A percentile compares a stretch with the other conserved stretches of the same genome.
phyloP scores from a whole-genome alignment of 2,888 invertebrate species.

The Nephrotoma flavescens region DNA sequence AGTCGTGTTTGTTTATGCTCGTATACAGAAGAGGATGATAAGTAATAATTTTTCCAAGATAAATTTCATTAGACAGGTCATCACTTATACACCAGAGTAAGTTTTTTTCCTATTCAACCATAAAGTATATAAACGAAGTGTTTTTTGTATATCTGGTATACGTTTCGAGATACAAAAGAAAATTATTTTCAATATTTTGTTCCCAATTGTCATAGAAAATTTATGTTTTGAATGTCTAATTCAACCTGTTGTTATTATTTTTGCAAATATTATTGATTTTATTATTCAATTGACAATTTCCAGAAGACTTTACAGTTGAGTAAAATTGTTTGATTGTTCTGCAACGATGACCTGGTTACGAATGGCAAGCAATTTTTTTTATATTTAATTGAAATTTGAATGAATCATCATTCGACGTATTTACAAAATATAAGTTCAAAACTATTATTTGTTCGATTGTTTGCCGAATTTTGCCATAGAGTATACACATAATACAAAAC shows the following conservation, averaged over 20 bases:
- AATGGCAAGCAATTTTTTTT: too few relatives aligned
- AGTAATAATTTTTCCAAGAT: background rate
- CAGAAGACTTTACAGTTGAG: background rate
- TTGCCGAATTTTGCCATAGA: too few relatives aligned
- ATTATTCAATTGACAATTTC: background rate
- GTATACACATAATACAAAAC: too few relatives aligned
- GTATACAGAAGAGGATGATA: background rate
- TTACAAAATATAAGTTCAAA: too few relatives aligned
- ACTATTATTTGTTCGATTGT: too few relatives aligned
- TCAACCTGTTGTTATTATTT: background rate
- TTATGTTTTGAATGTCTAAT: background rate
- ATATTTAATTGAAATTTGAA: too few relatives aligned
- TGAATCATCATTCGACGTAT: too few relatives aligned
- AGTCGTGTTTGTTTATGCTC: background rate
- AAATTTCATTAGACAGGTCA: background rate
- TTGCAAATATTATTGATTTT: background rate
- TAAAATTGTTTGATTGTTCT: background rate
- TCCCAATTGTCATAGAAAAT: background rate
- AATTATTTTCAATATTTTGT: background rate
- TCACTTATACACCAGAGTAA: background rate
- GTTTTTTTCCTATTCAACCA: background rate
- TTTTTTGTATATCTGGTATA: background rate
- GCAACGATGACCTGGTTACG: background rate
- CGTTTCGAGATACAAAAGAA: background rate
- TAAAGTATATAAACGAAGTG: background rate